Base-by-base conservation (phyloP, 2,797 vertebrate genomes). In the Acipenser transmontanus region DNA sequence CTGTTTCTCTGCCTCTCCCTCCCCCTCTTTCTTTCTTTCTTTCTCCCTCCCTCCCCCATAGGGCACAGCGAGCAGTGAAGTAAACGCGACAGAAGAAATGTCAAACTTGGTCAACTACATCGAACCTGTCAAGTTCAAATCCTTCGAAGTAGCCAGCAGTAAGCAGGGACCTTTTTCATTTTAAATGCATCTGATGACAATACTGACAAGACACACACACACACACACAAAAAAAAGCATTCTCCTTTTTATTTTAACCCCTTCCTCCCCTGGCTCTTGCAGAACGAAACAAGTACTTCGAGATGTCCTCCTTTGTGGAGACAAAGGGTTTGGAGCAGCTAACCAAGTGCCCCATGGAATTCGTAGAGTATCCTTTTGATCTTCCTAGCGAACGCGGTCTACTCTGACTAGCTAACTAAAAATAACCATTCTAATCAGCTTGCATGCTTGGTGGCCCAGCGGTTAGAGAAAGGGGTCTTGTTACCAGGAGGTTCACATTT, bases 291-390 rank as follows among this genome's bases (percentile, higher is more conserved):
- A 94, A 90, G 74, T 93, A 77, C 76, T 97, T 86, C 59, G 94
- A 97, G 81, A 97, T 97, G 95, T 97, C 94, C 0, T 96, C 94
- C 0, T 94, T 96, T 1, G 94, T 96, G 82, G 95, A 97, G 81
- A 95, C 94, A 2, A 97, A 94, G 81, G 95, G 88, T 51, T 84
- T 95, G 93, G 95, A 97, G 75, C 87, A 85, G 17, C 78, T 97
- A 48, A 96, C 93, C 76, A 88, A 83, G 73, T 89, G 76, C 13
- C 94, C 95, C n/a, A 82, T 81, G 14, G 92, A 95, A 76, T 97
- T 95, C 75, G 93, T 97, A 4, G 92, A 95, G 94, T 95, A 96
- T 96, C 94, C 92, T 87, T 76, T 6, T 49, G 52, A 54, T 34
- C 34, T 34, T 34, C 52, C 0, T 66, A 49, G 47, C 8, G 51